Evolutionary conservation across 2,113 vertebrate species (phyloP), one percentile per base, ranked within the genome.

Genomic region (Carassius gibelio): DNA sequence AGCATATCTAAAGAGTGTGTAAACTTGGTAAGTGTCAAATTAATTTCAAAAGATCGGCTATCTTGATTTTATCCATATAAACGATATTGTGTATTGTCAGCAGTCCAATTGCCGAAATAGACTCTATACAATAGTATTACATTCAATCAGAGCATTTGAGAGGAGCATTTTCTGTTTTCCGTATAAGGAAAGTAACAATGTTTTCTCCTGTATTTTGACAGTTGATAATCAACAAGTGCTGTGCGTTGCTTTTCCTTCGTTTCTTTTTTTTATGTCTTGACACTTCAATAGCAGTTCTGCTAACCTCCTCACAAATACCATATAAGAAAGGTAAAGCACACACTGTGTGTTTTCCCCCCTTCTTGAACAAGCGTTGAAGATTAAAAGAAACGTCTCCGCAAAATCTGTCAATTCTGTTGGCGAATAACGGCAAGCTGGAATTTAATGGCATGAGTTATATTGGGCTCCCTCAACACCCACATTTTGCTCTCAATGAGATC

Each of bases 361-460:
- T 92, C 93, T 93, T 92, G 91, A 95, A 95, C 93, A 95, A 94
- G 93, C 91, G 93, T 93, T 92, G 94, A 95, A 95, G 94, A 95
- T 95, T 95, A 95, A 94, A 95, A 94, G 94, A 94, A 95, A 94
- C 85, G 93, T 95, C 93, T 92, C 91, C 87, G 90, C 83, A 92
- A 94, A 94, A 95, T 94, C 94, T 95, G 94, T 95, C 95, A 95
- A 94, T 94, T 94, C 94, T 88, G 90, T 91, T 88, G 93, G 92
- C 93, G 94, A 95, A 95, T 94, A 93, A 94, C 93, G 93, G 93
- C 91, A 91, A 90, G 92, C 64, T 93, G 92, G 92, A 94, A 94
- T 94, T 94, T 95, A 94, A 95, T 94, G 92, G 94, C 92, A 91
- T 86, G 92, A 94, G 95, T 95, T 95, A 95, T 95, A 95, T 95